Base-by-base conservation (phyloP, 2,797 vertebrate species). In the Poliocrania exsul region DNA sequence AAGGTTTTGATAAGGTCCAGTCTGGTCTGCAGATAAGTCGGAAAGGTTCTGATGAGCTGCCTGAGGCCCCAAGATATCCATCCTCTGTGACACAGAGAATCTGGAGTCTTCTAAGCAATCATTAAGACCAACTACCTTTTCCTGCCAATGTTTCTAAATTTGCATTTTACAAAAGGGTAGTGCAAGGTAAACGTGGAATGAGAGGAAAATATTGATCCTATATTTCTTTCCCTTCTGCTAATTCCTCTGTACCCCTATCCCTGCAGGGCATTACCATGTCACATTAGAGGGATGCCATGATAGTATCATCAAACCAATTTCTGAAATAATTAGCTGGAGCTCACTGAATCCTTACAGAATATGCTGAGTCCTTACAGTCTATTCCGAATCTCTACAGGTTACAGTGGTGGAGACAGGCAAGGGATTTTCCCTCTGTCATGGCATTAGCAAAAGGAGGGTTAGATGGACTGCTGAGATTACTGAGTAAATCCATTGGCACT, bases 341-440 rank as follows among this genome's bases (percentile, higher is more conserved):
- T 91, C 18, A 14, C 6, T 5, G 61, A 65, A 20, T 72, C 44
- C 40, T 81, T 66, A 40, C 13, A 18, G 42, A 42, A 42, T 40
- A 6, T 51, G 16, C 10, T 50, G 60, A 71, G 11, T 61, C 66
- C 40, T 57, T 70, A 25, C 19, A 38, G 61, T 38, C 46, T 47
- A 1, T 61, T 10, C 4, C 37, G 60, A 67, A 20, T 33, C 49
- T n/a, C 58, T 67, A 53, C 10, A 35, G 77, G 46, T 42, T 70
- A 3, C 49, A 53, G 58, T 0, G 0, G 7, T 47, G 50, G 26
- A 40, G 40, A 47, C 12, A 33, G 53, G 44, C 38, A 73, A 16
- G 0, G 3, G 2, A 57, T 80, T 42, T 51, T 81, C 11, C 6
- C 38, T 58, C 46, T 81, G 73, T 58, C 19, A 3, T 33, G 53